A percentile compares a stretch with the other conserved stretches of the same genome.
Evolutionary conservation across 2,113 vertebrate genomes (phyloP).

Genomic region (Epinephelus fuscoguttatus): DNA sequence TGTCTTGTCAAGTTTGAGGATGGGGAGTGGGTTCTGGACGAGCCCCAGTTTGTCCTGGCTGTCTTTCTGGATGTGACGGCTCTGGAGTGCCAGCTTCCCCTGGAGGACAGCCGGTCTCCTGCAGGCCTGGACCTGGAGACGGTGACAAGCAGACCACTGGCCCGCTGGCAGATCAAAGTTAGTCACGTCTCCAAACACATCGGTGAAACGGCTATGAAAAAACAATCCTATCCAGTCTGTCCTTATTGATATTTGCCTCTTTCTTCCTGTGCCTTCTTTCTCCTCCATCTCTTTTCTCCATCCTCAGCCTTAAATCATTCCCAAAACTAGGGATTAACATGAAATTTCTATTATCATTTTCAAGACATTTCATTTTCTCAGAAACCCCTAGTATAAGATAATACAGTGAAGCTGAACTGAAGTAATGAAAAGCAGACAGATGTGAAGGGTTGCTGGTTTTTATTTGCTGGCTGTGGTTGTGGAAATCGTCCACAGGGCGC

Average conservation of each 20-base stretch:
- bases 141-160: conserved; percentile 77
- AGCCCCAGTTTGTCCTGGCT: conserved; percentile 78
- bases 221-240: not conserved
- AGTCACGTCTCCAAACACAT: conserved; percentile 38
- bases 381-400: not conserved
- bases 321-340: not conserved
- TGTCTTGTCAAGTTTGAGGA: conserved; percentile 80
- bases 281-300: not conserved
- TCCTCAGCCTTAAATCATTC: not conserved
- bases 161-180: conserved; percentile 93
- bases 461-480: not conserved
- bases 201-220: not conserved
- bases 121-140: conserved; percentile 58
- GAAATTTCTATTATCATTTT: not conserved
- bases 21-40: conserved; percentile 85
- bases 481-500: not conserved
- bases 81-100: conserved; percentile 88
- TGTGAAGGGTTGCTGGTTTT: not conserved
- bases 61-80: conserved; percentile 82
- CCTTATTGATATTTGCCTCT: not conserved
- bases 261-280: not conserved
- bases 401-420: not conserved
- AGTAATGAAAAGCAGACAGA: conserved; percentile 9
- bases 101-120: conserved; percentile 67
- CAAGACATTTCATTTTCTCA: not conserved